Evolutionary conservation across 2,113 vertebrate species (phyloP).

Genomic region (Ptychochromis oligacanthus): DNA sequence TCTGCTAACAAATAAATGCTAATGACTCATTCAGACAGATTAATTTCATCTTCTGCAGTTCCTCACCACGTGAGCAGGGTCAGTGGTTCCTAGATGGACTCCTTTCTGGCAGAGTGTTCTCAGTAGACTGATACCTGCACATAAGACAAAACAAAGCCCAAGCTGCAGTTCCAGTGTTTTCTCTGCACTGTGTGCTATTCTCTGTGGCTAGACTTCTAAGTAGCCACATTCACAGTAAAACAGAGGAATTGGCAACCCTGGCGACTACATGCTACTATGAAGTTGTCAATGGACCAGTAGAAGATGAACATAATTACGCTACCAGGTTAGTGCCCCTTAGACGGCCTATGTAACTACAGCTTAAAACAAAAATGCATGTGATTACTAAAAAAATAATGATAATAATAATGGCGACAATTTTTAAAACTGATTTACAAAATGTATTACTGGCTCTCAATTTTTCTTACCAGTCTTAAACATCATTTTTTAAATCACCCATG

Average conservation of each 20-base stretch:
- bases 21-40: not conserved
- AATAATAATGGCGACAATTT: too few relatives aligned
- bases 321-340: not conserved
- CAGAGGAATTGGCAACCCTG: not conserved
- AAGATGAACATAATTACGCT: not conserved
- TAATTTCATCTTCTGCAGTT: not conserved
- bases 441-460: too few relatives aligned
- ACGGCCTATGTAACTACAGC: not conserved
- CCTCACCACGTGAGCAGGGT: constrained; percentile 74
- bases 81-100: constrained; percentile 75
- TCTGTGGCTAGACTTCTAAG: not conserved
- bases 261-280: not conserved
- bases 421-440: too few relatives aligned
- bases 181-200: not conserved
- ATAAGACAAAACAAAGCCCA: not conserved
- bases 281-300: not conserved
- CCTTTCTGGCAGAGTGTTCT: constrained; percentile 74
- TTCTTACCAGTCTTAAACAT: too few relatives aligned
- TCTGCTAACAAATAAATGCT: too few relatives aligned
- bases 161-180: not conserved
- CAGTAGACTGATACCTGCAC: constrained; percentile 75
- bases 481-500: too few relatives aligned
- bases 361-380: not conserved
- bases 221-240: not conserved
- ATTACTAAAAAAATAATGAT: too few relatives aligned